phyloP scores from a whole-genome alignment of 1,140 invertebrate species.

The Daktulosphaira vitifoliae region DNA sequence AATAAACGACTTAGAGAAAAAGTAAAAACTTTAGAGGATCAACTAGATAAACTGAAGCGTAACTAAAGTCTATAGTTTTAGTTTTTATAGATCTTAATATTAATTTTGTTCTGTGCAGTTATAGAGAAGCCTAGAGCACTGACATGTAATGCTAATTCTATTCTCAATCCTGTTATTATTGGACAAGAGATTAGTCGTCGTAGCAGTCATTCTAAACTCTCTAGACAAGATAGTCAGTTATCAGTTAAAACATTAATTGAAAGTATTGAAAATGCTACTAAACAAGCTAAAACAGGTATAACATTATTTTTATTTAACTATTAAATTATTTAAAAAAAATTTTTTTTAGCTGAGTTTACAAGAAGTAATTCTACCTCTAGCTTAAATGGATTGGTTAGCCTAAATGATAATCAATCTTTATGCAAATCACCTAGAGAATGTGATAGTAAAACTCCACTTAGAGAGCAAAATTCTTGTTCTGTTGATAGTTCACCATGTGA shows the following conservation, averaged over 20 bases:
- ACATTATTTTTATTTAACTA: no score
- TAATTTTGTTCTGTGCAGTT: not conserved
- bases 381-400: conserved; percentile 48
- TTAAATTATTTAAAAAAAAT: no score
- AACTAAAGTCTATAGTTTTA: conserved; percentile 40
- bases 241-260: conserved; percentile 84
- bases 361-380: conserved; percentile 51
- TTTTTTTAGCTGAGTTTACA: conserved; percentile 40
- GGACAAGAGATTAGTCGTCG: conserved; percentile 43
- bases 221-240: conserved; percentile 63
- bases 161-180: conserved; percentile 35
- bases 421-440: conserved; percentile 30
- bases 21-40: conserved; percentile 62
- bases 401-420: conserved; percentile 38
- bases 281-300: conserved; percentile 63
- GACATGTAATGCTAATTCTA: conserved; percentile 29
- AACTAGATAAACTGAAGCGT: conserved; percentile 71
- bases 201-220: conserved; percentile 45
- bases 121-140: conserved; percentile 31
- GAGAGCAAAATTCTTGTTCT: conserved; percentile 40
- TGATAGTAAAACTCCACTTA: conserved; percentile 40
- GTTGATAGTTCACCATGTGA: conserved; percentile 16
- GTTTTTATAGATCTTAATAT: no score
- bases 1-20: conserved; percentile 73
- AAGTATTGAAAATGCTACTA: conserved; percentile 80